A percentile compares a stretch with the other conserved stretches of the same genome.
Evolutionary conservation across 2,888 invertebrate species (phyloP).

Genomic region (Tachina fera): DNA sequence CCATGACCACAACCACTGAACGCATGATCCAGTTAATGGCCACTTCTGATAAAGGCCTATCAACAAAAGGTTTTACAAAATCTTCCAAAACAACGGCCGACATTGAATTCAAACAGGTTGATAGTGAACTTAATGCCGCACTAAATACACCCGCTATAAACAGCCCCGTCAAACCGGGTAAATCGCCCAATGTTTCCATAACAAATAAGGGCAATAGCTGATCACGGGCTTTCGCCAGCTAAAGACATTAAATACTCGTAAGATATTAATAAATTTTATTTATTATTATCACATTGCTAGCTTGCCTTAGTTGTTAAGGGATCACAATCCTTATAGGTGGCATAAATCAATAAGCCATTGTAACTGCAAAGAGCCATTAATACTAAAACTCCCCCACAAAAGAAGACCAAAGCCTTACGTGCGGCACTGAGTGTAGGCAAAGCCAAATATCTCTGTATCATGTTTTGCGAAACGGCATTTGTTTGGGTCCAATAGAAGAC

Average conservation of each 20-base stretch:
- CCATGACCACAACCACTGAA: constrained; percentile 88
- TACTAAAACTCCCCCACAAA: constrained; percentile 84
- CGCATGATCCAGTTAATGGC: constrained; percentile 87
- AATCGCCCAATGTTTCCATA: constrained; percentile 90
- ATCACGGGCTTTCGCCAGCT: constrained; percentile 89
- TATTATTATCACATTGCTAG: not conserved
- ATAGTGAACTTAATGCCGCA: constrained; percentile 92
- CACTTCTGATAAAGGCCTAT: constrained; percentile 84
- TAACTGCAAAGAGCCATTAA: constrained; percentile 85
- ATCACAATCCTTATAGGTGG: constrained; percentile 87
- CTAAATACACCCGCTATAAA: constrained; percentile 96
- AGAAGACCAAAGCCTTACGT: constrained; percentile 84
- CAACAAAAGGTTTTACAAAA: constrained; percentile 87
- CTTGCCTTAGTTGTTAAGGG: constrained; percentile 85
- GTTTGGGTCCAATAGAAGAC: constrained; percentile 91
- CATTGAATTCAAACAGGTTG: constrained; percentile 91
- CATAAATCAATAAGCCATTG: constrained; percentile 86
- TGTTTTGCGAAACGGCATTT: constrained; percentile 92
- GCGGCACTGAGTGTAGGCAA: constrained; percentile 88
- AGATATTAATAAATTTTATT: not conserved
- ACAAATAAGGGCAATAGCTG: constrained; percentile 93
- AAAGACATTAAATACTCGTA: not conserved
- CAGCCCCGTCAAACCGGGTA: constrained; percentile 92
- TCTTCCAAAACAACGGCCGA: constrained; percentile 90
- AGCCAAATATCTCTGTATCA: constrained; percentile 93